Base-by-base conservation (phyloP, 2,113 vertebrate species). In the Apodemus sylvaticus region DNA sequence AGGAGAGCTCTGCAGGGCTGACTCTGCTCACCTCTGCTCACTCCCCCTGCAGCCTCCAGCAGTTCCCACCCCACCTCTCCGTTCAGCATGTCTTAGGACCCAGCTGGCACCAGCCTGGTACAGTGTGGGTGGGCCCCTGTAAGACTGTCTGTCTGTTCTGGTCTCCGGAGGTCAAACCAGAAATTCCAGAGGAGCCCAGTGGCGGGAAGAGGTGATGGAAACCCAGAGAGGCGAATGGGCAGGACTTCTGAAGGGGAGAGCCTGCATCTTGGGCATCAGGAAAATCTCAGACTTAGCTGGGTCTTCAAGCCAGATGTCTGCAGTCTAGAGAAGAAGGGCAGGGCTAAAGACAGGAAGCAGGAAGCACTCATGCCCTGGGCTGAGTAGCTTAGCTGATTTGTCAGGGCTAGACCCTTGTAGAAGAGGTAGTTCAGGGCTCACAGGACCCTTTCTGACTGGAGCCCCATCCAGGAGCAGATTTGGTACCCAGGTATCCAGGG, bases 91-190 rank as follows among this genome's bases (percentile, higher is more conserved):
- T 48, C 39, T 87, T 16, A 39, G 39, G 53, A n/a, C 66, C 92
- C 34, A 42, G 22, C 66, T 89, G 31, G n/a, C 5, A 6, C 9
- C 29, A 89, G 64, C n/a, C n/a, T 53, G 29, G 24, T 51, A 17
- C 10, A 7, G 17, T 2, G 3, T 51, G 29, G 22, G 55, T 24
- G 0, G 1, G 45, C 45, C 14, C 60, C 85, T 93, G 51, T 36
- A 4, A 53, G 64, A 86, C 55, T 1, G 14, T 68, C 78, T 6
- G 0, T 36, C 60, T 5, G 0, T 39, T n/a, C 71, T 81, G 3
- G 58, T 78, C 22, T 29, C 36, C 36, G 10, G 77, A 16, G 20
- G 31, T 86, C 77, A 55, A 45, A 45, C 58, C 20, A 2, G 45
- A 45, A 85, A 89, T 39, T n/a, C 4, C 79, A 12, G 48, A 71